phyloP scores from a whole-genome alignment of 2,113 vertebrate genomes.

The Ceyx margarethae region DNA sequence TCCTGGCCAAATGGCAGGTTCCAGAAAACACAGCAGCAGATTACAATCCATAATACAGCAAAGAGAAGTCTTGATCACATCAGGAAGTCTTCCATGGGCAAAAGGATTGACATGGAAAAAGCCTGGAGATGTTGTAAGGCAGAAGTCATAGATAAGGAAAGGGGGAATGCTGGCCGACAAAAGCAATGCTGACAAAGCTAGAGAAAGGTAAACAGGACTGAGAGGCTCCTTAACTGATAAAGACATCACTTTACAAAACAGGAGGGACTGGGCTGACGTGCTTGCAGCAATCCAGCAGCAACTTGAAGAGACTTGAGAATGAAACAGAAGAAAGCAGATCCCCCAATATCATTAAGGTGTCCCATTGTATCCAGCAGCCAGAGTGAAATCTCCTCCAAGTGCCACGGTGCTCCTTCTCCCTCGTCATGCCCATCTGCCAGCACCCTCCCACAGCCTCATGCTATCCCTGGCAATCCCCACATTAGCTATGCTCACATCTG shows the following conservation, averaged over 20 bases:
- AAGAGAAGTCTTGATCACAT: neutral
- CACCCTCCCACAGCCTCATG: rapidly evolving
- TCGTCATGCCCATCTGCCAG: neutral
- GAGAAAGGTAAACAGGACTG: neutral
- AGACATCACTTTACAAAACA: neutral
- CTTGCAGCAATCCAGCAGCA: neutral
- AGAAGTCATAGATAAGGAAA: neutral
- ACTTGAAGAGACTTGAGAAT: neutral
- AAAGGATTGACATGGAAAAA: neutral
- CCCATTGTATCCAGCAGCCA: neutral
- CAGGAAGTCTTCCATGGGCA: neutral
- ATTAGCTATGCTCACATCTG: neutral
- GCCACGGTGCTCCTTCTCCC: neutral
- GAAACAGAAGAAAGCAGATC: neutral
- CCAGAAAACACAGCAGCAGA: constrained; percentile 3
- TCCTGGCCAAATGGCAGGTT: neutral
- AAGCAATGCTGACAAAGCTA: neutral
- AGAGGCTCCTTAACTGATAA: neutral
- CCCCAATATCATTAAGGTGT: rapidly evolving
- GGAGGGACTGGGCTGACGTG: neutral
- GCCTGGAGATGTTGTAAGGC: neutral
- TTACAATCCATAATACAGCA: neutral
- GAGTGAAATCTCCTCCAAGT: neutral
- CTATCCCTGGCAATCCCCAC: neutral
- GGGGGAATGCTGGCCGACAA: neutral